phyloP scores from a whole-genome alignment of 2,797 vertebrate species.

The Kryptopterus vitreolus region DNA sequence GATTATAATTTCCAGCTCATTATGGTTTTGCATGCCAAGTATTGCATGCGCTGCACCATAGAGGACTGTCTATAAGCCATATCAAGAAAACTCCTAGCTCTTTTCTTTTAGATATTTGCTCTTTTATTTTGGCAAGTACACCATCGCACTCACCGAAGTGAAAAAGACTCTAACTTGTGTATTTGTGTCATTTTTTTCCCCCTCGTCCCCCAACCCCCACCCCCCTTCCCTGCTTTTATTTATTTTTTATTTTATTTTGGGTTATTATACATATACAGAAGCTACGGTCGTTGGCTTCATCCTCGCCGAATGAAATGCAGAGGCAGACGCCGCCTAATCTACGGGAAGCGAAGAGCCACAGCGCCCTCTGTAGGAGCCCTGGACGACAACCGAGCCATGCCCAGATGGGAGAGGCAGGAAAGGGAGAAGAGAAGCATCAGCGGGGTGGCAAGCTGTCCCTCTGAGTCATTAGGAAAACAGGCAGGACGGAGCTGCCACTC shows the following conservation, averaged over 20 bases:
- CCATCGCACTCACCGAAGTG: conserved; percentile 64
- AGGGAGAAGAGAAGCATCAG: conserved; percentile 67
- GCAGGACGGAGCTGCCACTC: conserved; percentile 76
- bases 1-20: conserved; percentile 77
- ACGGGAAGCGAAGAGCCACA: conserved; percentile 71
- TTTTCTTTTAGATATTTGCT: conserved; percentile 80
- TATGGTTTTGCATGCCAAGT: conserved; percentile 95
- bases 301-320: conserved; percentile 71
- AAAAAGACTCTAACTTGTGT: conserved; percentile 74
- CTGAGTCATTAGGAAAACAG: conserved; percentile 72
- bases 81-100: conserved; percentile 78
- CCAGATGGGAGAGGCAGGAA: conserved; percentile 70
- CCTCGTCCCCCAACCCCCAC: background rate
- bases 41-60: conserved; percentile 99
- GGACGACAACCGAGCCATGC: conserved; percentile 56
- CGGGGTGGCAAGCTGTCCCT: conserved; percentile 67
- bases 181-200: conserved; percentile 59
- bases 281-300: conserved; percentile 73
- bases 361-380: conserved; percentile 75
- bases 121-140: conserved; percentile 77
- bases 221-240: conserved; percentile 52
- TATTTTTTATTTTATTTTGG: conserved; percentile 64
- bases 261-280: conserved; percentile 81
- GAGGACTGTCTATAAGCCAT: conserved; percentile 89
- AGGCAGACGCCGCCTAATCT: conserved; percentile 68